A percentile compares a stretch with the other conserved stretches of the same genome.
Evolutionary conservation across 2,797 vertebrate species (phyloP).

Genomic region (Craterocephalus amniculus): DNA sequence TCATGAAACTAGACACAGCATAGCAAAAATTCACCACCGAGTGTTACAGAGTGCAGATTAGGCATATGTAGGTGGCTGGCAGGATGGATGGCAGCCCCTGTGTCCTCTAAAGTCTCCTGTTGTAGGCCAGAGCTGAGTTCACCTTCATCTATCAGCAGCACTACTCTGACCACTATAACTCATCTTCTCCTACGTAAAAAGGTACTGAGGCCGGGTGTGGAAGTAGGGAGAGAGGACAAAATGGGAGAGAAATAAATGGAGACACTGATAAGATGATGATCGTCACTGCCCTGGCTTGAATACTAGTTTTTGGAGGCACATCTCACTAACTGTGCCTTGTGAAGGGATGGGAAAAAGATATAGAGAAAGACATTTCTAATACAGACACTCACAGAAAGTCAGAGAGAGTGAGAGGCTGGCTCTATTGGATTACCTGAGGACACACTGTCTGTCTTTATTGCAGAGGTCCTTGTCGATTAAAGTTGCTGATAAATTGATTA

Average conservation of each 20-base stretch:
- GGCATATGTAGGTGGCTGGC: slow-evolving; percentile 63
- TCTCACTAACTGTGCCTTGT: slow-evolving; percentile 7
- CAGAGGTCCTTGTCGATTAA: slow-evolving; percentile 79
- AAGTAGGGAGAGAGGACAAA: slow-evolving; percentile 37
- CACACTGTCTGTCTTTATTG: slow-evolving; percentile 77
- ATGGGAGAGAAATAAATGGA: slow-evolving; percentile 31
- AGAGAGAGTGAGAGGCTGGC: slow-evolving; percentile 44
- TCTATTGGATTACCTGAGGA: slow-evolving; percentile 78
- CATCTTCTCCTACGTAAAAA: slow-evolving; percentile 74
- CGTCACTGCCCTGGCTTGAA: slow-evolving; percentile 5
- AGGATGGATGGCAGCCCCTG: slow-evolving; percentile 77
- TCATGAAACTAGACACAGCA: slow-evolving; percentile 14
- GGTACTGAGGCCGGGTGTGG: slow-evolving; percentile 61
- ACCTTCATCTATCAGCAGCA: slow-evolving; percentile 82
- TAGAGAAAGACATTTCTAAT: background rate
- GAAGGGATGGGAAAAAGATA: slow-evolving; percentile 6
- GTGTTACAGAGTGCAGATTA: slow-evolving; percentile 44
- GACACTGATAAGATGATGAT: slow-evolving; percentile 10
- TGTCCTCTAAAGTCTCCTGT: slow-evolving; percentile 79
- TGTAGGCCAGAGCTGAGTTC: slow-evolving; percentile 72
- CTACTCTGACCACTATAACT: slow-evolving; percentile 78
- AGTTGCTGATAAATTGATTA: slow-evolving; percentile 81
- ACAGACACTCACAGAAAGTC: slow-evolving; percentile 19
- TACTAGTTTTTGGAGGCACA: background rate
- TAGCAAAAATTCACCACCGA: slow-evolving; percentile 10